Percentiles rank a stretch among this genome's conserved stretches.
Conservation (phyloP, 2,888 invertebrate genomes). For the Cheilosia impressa region DNA sequence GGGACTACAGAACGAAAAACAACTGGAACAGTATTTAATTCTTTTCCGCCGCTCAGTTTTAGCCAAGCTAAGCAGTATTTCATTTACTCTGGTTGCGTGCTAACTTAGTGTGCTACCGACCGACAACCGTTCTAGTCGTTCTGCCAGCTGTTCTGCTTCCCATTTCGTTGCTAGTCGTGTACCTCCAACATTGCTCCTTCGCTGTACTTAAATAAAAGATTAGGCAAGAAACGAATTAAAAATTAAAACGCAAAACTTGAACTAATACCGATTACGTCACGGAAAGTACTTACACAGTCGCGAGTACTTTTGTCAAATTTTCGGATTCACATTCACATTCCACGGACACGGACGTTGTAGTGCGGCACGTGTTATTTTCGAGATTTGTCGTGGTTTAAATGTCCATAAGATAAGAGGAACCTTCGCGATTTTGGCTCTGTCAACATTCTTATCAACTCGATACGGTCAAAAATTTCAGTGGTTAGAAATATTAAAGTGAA, state of each 20-base stretch:
- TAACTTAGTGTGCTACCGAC: constrained; percentile 66
- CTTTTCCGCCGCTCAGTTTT: constrained; percentile 23
- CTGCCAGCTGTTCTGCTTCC: constrained; percentile 27
- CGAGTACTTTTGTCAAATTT: neutral
- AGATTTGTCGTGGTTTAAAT: constrained; percentile 16
- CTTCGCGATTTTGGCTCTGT: constrained; percentile 12
- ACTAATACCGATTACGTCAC: constrained; percentile 1
- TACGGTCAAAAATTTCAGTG: constrained; percentile 10
- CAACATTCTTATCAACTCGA: constrained; percentile 23
- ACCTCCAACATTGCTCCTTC: constrained; percentile 6
- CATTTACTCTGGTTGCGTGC: constrained; percentile 38
- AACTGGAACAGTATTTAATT: constrained; percentile 29
- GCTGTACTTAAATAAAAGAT: constrained; percentile 42
- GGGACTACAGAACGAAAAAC: constrained; percentile 6
- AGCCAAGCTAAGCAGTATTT: constrained; percentile 16
- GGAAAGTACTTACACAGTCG: neutral
- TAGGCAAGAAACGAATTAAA: constrained; percentile 27
- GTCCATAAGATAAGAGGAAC: constrained; percentile 40
- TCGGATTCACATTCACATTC: constrained; percentile 5
- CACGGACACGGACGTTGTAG: constrained; percentile 26
- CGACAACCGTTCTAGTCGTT: constrained; percentile 63
- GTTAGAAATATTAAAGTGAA: neutral
- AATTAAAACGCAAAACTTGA: constrained; percentile 8
- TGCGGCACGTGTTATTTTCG: constrained; percentile 46
- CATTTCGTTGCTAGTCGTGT: neutral